Conservation (phyloP, 2,113 vertebrate genomes). For the Bombycilla garrulus region DNA sequence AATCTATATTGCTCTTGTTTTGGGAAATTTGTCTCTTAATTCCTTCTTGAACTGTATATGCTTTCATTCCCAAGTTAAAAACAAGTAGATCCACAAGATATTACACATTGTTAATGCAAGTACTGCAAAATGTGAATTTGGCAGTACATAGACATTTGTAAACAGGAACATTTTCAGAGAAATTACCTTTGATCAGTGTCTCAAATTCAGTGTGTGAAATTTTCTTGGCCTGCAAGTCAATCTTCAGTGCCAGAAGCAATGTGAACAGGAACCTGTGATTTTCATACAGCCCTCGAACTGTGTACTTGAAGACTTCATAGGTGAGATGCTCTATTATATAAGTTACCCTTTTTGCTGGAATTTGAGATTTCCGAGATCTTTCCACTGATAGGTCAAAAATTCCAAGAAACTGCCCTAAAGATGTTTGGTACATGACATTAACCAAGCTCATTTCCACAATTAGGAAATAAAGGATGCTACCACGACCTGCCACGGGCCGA, state of each 20-base stretch:
- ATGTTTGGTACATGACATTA: slow-evolving; percentile 87
- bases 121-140: background rate
- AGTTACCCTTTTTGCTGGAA: slow-evolving; percentile 79
- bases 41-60: background rate
- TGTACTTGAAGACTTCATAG: slow-evolving; percentile 80
- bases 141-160: background rate
- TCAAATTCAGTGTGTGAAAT: slow-evolving; percentile 82
- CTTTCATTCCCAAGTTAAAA: background rate
- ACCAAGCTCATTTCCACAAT: slow-evolving; percentile 87
- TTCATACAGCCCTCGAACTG: slow-evolving; percentile 80
- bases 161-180: background rate
- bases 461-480: slow-evolving; percentile 87
- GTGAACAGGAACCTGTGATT: slow-evolving; percentile 84
- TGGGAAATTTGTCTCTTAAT: background rate
- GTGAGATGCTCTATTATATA: slow-evolving; percentile 80
- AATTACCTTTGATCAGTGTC: slow-evolving; percentile 83
- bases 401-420: slow-evolving; percentile 81
- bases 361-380: slow-evolving; percentile 74
- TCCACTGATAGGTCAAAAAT: slow-evolving; percentile 82
- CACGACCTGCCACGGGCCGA: slow-evolving; percentile 80
- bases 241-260: slow-evolving; percentile 81
- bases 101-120: background rate
- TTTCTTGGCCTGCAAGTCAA: slow-evolving; percentile 79
- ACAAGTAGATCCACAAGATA: background rate
- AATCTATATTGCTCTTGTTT: background rate